These are phyloP conservation scores for Argyresthia albistria DNA, from an alignment of 2,888 invertebrate species.

Conservation along the genomic window DNA sequence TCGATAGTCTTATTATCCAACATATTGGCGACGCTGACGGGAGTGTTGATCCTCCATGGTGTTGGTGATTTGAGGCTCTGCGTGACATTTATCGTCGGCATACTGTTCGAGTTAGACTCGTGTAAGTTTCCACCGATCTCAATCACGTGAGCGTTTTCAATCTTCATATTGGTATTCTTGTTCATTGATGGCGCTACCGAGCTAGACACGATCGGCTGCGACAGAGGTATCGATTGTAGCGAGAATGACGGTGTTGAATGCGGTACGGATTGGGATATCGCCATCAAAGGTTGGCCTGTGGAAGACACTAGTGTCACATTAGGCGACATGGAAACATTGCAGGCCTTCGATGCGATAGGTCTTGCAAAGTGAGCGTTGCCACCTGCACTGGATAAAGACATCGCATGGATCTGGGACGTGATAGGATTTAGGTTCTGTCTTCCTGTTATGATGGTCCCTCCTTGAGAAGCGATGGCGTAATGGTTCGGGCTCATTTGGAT, in stretches of 20 bases:
- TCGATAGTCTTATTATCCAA: conserved; percentile 43
- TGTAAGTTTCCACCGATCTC: conserved; percentile 63
- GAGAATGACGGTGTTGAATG: conserved; percentile 44
- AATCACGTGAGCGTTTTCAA: conserved; percentile 59
- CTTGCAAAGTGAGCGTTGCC: conserved; percentile 38
- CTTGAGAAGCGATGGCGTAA: conserved; percentile 39
- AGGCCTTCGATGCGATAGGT: conserved; percentile 41
- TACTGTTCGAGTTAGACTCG: conserved; percentile 38
- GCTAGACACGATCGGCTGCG: conserved; percentile 64
- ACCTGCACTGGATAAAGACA: conserved; percentile 48
- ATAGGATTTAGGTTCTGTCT: conserved; percentile 60
- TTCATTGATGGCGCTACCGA: conserved; percentile 52
- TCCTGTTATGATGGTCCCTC: conserved; percentile 40
- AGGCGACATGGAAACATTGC: conserved; percentile 52
- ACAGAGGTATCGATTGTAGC: conserved; percentile 57
- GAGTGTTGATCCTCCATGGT: conserved; percentile 51
- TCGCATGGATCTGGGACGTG: conserved; percentile 60
- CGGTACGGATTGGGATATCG: conserved; percentile 58
- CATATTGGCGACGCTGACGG: conserved; percentile 23
- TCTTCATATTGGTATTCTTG: conserved; percentile 44
- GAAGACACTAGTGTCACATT: conserved; percentile 60
- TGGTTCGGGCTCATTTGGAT: conserved; percentile 53
- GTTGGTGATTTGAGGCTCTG: conserved; percentile 60
- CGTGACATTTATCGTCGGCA: conserved; percentile 62
- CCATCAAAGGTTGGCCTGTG: conserved; percentile 61